Conservation (phyloP, 2,888 invertebrate species). For the Orchesella flavescens region DNA sequence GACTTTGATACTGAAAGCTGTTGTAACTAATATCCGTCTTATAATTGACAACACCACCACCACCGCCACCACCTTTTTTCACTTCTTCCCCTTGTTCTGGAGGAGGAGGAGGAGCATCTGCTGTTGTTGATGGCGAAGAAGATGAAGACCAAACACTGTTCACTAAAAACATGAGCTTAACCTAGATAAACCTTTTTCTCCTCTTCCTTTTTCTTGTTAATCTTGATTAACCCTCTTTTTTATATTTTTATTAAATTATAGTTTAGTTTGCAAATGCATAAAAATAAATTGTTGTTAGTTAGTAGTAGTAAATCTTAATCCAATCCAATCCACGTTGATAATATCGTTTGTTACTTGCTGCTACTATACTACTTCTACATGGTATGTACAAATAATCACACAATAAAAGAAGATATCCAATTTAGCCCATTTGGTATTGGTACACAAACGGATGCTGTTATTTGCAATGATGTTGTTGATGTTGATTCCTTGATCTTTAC, state of each 20-base stretch:
- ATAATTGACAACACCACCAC: slow-evolving; percentile 4
- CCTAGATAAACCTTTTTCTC: too few relatives aligned
- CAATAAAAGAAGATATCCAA: too few relatives aligned
- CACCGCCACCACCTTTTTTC: neutral
- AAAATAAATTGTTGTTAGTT: neutral
- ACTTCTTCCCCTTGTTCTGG: neutral
- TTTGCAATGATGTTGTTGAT: too few relatives aligned
- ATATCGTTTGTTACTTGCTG: neutral
- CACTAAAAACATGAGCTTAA: slow-evolving; percentile 29
- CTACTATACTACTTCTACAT: too few relatives aligned
- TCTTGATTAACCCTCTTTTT: neutral
- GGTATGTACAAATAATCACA: too few relatives aligned
- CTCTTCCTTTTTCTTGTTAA: neutral
- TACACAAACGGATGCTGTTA: too few relatives aligned
- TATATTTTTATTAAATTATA: neutral
- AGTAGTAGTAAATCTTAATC: neutral
- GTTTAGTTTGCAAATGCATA: neutral
- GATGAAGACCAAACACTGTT: slow-evolving; percentile 24
- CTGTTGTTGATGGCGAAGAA: neutral
- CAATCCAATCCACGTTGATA: too few relatives aligned
- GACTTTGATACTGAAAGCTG: neutral
- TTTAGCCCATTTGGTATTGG: too few relatives aligned
- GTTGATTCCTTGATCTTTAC: too few relatives aligned
- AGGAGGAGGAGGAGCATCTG: slow-evolving; percentile 3
- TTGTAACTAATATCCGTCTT: neutral